phyloP scores from a whole-genome alignment of 1,140 invertebrate genomes.

The Asbolus verrucosus region DNA sequence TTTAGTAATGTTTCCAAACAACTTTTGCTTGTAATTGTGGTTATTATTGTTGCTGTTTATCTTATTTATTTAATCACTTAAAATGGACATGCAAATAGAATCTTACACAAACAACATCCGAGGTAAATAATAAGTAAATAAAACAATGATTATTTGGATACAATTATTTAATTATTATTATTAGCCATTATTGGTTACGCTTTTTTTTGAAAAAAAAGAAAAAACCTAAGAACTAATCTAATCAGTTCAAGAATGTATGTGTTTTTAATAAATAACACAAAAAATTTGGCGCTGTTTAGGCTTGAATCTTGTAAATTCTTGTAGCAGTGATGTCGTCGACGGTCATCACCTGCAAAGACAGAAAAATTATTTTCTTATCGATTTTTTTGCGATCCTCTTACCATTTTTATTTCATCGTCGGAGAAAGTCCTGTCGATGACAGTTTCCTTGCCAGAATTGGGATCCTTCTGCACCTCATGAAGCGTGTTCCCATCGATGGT shows the following conservation, averaged over 20 bases:
- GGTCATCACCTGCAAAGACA: constrained; percentile 69
- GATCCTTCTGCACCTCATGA: constrained; percentile 76
- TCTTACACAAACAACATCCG: no score
- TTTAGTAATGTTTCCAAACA: no score
- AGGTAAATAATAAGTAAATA: not conserved
- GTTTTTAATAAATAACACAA: constrained; percentile 7
- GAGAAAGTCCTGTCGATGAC: constrained; percentile 76
- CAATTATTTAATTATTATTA: constrained; percentile 7
- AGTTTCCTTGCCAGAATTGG: constrained; percentile 72
- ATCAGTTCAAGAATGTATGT: constrained; percentile 1
- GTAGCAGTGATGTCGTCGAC: constrained; percentile 73
- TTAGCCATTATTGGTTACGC: constrained; percentile 5
- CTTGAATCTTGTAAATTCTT: constrained; percentile 66
- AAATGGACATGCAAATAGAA: no score
- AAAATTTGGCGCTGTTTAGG: no score
- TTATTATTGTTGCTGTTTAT: no score
- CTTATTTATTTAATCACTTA: no score
- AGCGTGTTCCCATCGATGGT: constrained; percentile 77
- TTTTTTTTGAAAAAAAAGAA: not conserved
- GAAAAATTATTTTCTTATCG: constrained; percentile 7
- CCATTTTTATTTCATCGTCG: constrained; percentile 79
- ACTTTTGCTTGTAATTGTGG: no score
- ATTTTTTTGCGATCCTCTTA: constrained; percentile 58
- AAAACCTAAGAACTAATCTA: constrained; percentile 12
- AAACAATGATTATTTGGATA: constrained; percentile 7